Conservation (phyloP, 1,140 invertebrate genomes). For the Drosophila bipectinata region DNA sequence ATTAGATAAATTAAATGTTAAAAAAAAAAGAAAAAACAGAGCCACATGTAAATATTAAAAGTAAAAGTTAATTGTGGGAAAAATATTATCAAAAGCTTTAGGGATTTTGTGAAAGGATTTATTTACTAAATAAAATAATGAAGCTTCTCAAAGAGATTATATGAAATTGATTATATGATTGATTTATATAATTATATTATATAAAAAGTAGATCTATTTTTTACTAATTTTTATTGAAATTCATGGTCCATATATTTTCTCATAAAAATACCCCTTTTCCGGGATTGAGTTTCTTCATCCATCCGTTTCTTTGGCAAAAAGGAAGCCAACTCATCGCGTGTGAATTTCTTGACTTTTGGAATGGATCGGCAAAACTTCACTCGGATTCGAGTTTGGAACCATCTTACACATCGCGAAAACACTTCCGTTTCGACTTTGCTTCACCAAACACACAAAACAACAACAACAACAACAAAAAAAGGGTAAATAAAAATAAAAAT, state of each 20-base stretch:
- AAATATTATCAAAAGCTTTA: background rate
- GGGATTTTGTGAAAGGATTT: too few species aligned
- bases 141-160: too few species aligned
- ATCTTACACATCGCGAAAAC: slow-evolving; percentile 75
- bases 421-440: slow-evolving; percentile 64
- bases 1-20: slow-evolving; percentile 1
- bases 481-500: slow-evolving; percentile 9
- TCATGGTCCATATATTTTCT: too few species aligned
- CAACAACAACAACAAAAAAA: slow-evolving; percentile 30
- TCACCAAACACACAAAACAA: slow-evolving; percentile 22
- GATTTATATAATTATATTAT: too few species aligned
- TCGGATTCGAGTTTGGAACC: slow-evolving; percentile 1
- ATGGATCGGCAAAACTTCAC: slow-evolving; percentile 17
- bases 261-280: background rate
- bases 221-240: too few species aligned
- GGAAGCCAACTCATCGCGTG: slow-evolving; percentile 55
- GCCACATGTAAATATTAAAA: too few species aligned
- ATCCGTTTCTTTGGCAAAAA: too few species aligned
- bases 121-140: too few species aligned
- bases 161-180: too few species aligned
- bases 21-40: too few species aligned
- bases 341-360: slow-evolving; percentile 36
- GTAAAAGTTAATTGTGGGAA: background rate
- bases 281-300: too few species aligned
- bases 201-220: too few species aligned